Percentiles rank a stretch among this genome's conserved stretches.
Evolutionary conservation across 2,888 invertebrate species (phyloP).

Genomic region (Scaptomyza tumidula): DNA sequence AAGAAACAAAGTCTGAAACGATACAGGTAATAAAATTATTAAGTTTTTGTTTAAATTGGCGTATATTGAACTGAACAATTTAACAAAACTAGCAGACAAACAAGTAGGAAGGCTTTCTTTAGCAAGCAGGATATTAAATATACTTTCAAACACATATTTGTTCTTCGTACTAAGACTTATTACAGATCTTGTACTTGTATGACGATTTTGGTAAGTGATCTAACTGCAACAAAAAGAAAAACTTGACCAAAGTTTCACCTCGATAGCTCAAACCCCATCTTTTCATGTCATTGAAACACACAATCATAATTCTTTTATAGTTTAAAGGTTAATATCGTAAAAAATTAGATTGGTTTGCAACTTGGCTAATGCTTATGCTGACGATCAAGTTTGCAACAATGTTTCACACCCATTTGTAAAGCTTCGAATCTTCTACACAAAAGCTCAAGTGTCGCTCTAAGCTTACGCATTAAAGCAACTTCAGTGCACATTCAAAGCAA

Average conservation of each 20-base stretch:
- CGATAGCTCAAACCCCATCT: too few relatives aligned
- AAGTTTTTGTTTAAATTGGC: too few relatives aligned
- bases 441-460: conserved; percentile 32
- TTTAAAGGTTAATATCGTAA: not conserved
- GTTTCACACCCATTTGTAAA: conserved; percentile 25
- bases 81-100: too few relatives aligned
- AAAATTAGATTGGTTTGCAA: conserved; percentile 9
- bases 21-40: not conserved
- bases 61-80: too few relatives aligned
- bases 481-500: conserved; percentile 6
- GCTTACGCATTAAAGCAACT: conserved; percentile 23
- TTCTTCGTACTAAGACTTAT: too few relatives aligned
- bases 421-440: conserved; percentile 23
- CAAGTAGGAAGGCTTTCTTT: too few relatives aligned
- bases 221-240: too few relatives aligned
- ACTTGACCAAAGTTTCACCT: not conserved
- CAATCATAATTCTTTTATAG: too few relatives aligned
- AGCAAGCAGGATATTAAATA: too few relatives aligned
- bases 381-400: conserved; percentile 15
- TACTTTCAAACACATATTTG: too few relatives aligned
- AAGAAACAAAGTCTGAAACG: conserved; percentile 2
- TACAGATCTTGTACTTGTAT: too few relatives aligned
- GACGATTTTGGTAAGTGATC: not conserved
- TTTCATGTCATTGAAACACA: too few relatives aligned
- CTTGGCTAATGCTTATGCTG: conserved; percentile 7